Conservation (phyloP, 2,888 invertebrate species). For the Lycia hirtaria region DNA sequence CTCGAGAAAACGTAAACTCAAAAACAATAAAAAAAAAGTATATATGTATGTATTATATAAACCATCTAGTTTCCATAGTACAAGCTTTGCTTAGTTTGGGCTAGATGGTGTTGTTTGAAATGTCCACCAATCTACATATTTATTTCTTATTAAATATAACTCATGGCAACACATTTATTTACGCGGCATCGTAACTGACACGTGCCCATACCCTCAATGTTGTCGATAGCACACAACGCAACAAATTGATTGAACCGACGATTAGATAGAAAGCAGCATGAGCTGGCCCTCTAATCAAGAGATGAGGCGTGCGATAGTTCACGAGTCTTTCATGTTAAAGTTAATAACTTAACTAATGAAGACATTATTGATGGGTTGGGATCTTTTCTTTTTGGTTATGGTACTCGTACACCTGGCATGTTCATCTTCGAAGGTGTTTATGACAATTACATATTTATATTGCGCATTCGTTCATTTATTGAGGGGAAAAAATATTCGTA, state of each 20-base stretch:
- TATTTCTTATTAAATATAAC: neutral
- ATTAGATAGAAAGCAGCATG: constrained; percentile 28
- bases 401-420: neutral
- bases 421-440: neutral
- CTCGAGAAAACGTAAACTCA: too few species aligned
- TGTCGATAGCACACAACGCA: constrained; percentile 25
- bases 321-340: constrained; percentile 22
- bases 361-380: constrained; percentile 15
- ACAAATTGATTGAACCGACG: constrained; percentile 32
- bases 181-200: constrained; percentile 5
- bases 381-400: neutral
- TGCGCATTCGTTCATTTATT: too few species aligned
- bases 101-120: too few species aligned
- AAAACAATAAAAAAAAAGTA: too few species aligned
- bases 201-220: constrained; percentile 19
- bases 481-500: too few species aligned
- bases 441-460: too few species aligned
- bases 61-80: too few species aligned
- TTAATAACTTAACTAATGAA: constrained; percentile 27
- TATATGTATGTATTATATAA: too few species aligned
- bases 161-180: neutral
- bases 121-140: too few species aligned
- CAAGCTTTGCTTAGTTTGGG: too few species aligned
- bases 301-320: constrained; percentile 21
- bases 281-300: constrained; percentile 27